Conservation (phyloP, 1,140 invertebrate species). For the Drosophila pallidifrons region DNA sequence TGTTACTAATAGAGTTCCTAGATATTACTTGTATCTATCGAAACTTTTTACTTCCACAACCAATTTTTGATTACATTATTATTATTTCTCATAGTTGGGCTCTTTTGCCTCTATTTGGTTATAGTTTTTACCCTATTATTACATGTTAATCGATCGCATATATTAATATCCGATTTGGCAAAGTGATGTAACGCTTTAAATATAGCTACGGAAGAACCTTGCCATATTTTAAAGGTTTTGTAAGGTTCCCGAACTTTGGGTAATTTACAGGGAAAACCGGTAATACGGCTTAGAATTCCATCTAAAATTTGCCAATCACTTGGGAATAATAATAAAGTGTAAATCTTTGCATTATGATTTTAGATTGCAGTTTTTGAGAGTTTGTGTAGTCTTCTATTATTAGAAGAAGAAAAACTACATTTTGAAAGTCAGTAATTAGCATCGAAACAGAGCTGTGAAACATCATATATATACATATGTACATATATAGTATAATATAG, state of each 20-base stretch:
- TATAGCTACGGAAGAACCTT: conserved; percentile 17
- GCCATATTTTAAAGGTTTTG: background rate
- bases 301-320: conserved; percentile 23
- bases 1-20: too few relatives aligned
- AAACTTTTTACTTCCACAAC: too few relatives aligned
- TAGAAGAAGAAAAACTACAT: background rate
- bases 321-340: background rate
- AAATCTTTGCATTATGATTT: background rate
- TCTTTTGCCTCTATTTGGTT: too few relatives aligned
- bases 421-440: conserved; percentile 13
- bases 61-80: too few relatives aligned
- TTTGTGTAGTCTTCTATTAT: conserved; percentile 4
- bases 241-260: conserved; percentile 1
- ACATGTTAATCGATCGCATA: background rate
- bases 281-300: background rate
- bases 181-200: background rate
- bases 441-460: background rate
- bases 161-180: background rate
- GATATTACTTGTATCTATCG: too few relatives aligned
- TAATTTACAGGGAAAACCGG: conserved; percentile 39
- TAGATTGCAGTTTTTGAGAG: background rate
- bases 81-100: too few relatives aligned
- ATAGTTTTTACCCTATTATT: too few relatives aligned
- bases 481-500: background rate
- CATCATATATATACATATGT: conserved; percentile 1